These are phyloP conservation scores for Diplolepis rosae DNA, from an alignment of 2,888 invertebrate species.

Conservation along the genomic window DNA sequence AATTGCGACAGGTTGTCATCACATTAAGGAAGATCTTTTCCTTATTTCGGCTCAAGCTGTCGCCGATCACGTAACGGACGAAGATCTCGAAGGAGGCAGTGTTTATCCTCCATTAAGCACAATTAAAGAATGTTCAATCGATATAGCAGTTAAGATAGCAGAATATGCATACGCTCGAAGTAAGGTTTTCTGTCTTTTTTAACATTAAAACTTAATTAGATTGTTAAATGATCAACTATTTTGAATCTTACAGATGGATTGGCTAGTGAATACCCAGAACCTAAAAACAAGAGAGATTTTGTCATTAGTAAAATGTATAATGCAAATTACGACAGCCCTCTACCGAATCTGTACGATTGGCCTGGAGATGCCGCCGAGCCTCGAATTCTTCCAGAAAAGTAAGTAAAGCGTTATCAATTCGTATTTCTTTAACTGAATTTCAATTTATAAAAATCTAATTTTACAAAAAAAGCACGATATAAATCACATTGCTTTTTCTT, in stretches of 20 bases:
- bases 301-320: slow-evolving; percentile 85
- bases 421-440: background rate
- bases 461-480: background rate
- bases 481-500: slow-evolving; percentile 20
- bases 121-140: slow-evolving; percentile 90
- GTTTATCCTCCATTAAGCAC: slow-evolving; percentile 92
- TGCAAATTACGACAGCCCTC: slow-evolving; percentile 84
- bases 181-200: slow-evolving; percentile 73
- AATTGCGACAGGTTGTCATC: slow-evolving; percentile 92
- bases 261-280: slow-evolving; percentile 91
- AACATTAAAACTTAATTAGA: too few relatives aligned
- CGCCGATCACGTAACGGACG: slow-evolving; percentile 88
- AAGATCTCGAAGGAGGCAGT: slow-evolving; percentile 88
- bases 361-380: slow-evolving; percentile 71
- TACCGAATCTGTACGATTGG: slow-evolving; percentile 78
- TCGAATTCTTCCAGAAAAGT: slow-evolving; percentile 69
- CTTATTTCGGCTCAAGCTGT: slow-evolving; percentile 94
- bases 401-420: slow-evolving; percentile 52
- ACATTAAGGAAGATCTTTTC: slow-evolving; percentile 95
- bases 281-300: slow-evolving; percentile 83
- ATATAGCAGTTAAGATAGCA: slow-evolving; percentile 91
- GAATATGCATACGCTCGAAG: slow-evolving; percentile 93
- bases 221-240: background rate
- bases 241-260: slow-evolving; percentile 78
- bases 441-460: slow-evolving; percentile 7